Base-by-base conservation (phyloP, 2,113 vertebrate genomes). In the Cranoglanis bouderius region DNA sequence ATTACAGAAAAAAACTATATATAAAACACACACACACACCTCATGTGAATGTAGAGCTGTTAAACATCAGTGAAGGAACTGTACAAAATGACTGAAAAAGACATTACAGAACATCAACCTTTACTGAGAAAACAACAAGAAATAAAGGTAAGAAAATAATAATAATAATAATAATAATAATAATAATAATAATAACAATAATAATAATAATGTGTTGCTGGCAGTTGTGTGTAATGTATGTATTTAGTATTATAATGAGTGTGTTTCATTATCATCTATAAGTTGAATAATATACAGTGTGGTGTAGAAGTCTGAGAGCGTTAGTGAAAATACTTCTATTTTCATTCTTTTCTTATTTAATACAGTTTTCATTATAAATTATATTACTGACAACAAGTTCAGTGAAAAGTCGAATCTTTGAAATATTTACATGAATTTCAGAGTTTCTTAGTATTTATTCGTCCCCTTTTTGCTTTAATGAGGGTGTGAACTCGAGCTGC, bases 121-220 rank as follows among this genome's bases (percentile, higher is more conserved):
- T 93, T 96, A 90, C 92, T 96, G 61, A 93, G 88, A 93, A 84
- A 85, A 32, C 85, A 86, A 85, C 0, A 10, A n/a, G 55, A 61
- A 43, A 78, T 84, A 35, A 92, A 92, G 93, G 95, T 96, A 94
- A 21, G 94, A 89, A 26, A 38, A 63, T 55, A 59, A 77, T 46
- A 53, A 74, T 5, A 3, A 63, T 61, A 57, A 5, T 80, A 38
- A 19, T 38, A 72, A 72, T 72, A 72, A 72, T 65, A 65, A 65
- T 5, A 70, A 16, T 35, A 70, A 16, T 32, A n/a, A 16, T 51
- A 51, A 51, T 51, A 40, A 14, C 40, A 74, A 40, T 74, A 74
- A 40, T 70, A 70, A 70, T 19, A 72, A 38, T 38, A 40, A 38
- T 38, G 1, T 35, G 18, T 19, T 74, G 8, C 35, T 67, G 13